Conservation (phyloP, 2,797 vertebrate species). For the Lithobates sylvaticus region DNA sequence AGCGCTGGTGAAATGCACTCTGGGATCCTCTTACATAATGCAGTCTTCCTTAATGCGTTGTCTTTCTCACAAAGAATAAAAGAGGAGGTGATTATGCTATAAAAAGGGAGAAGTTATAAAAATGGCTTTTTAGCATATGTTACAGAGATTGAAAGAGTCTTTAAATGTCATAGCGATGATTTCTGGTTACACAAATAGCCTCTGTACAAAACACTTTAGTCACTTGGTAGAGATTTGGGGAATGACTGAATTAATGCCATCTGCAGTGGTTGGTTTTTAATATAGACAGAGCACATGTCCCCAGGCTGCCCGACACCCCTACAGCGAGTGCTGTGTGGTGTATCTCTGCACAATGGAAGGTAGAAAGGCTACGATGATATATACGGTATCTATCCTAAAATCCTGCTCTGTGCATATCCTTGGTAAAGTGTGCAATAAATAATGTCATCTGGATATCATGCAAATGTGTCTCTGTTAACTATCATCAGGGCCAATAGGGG, state of each 20-base stretch:
- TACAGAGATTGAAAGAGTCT: slow-evolving; percentile 61
- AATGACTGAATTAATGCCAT: slow-evolving; percentile 44
- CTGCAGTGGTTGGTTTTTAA: slow-evolving; percentile 21
- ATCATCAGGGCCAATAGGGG: too few relatives aligned
- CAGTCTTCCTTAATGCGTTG: slow-evolving; percentile 36
- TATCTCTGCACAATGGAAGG: background rate
- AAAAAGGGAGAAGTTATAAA: slow-evolving; percentile 61
- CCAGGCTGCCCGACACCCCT: background rate
- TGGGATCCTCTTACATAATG: slow-evolving; percentile 24
- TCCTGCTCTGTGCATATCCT: too few relatives aligned
- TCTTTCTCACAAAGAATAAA: slow-evolving; percentile 52
- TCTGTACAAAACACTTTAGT: slow-evolving; percentile 48
- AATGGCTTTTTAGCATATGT: slow-evolving; percentile 63
- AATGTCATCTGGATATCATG: too few relatives aligned
- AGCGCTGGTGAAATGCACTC: background rate
- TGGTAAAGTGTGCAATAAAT: too few relatives aligned
- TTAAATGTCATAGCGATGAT: slow-evolving; percentile 62
- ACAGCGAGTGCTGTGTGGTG: background rate
- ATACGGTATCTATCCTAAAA: too few relatives aligned
- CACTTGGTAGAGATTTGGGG: slow-evolving; percentile 23
- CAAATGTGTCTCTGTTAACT: too few relatives aligned
- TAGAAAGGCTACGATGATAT: background rate
- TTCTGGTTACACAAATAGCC: slow-evolving; percentile 62
- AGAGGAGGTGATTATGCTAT: slow-evolving; percentile 55
- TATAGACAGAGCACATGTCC: slow-evolving; percentile 26